phyloP scores from a whole-genome alignment of 2,888 invertebrate genomes.

The Melieria crassipennis region DNA sequence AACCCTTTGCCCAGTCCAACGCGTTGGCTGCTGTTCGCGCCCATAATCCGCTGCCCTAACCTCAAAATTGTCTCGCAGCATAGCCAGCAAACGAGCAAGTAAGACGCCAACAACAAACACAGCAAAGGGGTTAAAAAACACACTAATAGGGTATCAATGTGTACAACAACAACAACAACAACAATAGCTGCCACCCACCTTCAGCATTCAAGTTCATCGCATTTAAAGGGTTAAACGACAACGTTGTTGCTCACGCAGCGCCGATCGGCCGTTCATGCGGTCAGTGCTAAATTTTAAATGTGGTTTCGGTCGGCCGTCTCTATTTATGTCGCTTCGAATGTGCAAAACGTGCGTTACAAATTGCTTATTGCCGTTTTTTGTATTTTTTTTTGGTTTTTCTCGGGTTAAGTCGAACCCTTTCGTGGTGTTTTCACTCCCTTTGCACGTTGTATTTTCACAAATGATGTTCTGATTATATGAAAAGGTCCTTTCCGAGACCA shows the following conservation, averaged over 20 bases:
- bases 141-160: conserved; percentile 24
- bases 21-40: too few relatives aligned
- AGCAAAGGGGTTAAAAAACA: conserved; percentile 1
- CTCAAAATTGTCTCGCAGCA: too few relatives aligned
- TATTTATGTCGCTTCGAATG: conserved; percentile 21
- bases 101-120: too few relatives aligned
- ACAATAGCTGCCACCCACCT: too few relatives aligned
- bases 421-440: neutral
- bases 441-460: neutral
- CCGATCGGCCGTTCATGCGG: conserved; percentile 17
- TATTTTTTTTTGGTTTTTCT: conserved; percentile 38
- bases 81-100: too few relatives aligned
- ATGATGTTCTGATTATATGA: neutral
- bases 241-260: neutral
- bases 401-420: neutral
- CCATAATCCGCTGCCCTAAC: too few relatives aligned
- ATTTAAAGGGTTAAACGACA: too few relatives aligned
- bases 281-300: conserved; percentile 17
- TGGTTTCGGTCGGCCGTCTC: conserved; percentile 14
- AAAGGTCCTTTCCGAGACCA: conserved; percentile 10
- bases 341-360: conserved; percentile 60
- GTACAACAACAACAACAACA: conserved; percentile 1
- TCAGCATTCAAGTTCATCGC: too few relatives aligned
- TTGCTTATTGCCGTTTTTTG: conserved; percentile 41
- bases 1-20: neutral